These are phyloP conservation scores for Drosophila mimetica DNA, from an alignment of 2,888 invertebrate species.

Conservation along the genomic window DNA sequence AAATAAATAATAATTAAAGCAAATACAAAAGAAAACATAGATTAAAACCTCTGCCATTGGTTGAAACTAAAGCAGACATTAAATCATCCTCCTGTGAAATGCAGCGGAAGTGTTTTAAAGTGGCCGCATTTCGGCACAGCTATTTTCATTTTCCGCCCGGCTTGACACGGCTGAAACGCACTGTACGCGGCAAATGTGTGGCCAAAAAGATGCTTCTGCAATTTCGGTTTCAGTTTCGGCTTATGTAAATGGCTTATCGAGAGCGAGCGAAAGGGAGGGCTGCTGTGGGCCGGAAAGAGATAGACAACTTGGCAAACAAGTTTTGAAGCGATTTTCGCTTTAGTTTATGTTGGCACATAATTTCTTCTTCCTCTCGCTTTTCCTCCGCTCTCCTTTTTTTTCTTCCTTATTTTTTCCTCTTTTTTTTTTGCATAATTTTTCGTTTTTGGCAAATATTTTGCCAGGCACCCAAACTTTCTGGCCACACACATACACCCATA, in stretches of 20 bases:
- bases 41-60: too few relatives aligned
- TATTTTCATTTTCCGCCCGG: conserved; percentile 9
- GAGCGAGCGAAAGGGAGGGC: conserved; percentile 31
- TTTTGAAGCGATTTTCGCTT: conserved; percentile 71
- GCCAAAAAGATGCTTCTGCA: conserved; percentile 9
- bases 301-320: conserved; percentile 69
- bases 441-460: conserved; percentile 69
- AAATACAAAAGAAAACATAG: too few relatives aligned
- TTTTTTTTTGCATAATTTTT: conserved; percentile 49
- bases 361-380: conserved; percentile 46
- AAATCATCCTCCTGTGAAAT: too few relatives aligned
- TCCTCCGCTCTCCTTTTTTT: neutral
- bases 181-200: neutral
- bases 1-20: too few relatives aligned
- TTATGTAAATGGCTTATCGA: conserved; percentile 72
- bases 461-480: conserved; percentile 67
- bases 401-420: neutral
- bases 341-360: conserved; percentile 76
- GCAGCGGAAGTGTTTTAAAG: neutral
- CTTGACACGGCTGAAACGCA: conserved; percentile 12
- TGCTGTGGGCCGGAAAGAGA: conserved; percentile 10
- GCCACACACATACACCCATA: conserved; percentile 49
- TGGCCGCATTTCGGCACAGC: conserved; percentile 1
- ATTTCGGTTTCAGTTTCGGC: conserved; percentile 46
- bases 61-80: too few relatives aligned